These are phyloP conservation scores for Lacerta agilis DNA, from an alignment of 2,797 vertebrate genomes.

Conservation along the genomic window DNA sequence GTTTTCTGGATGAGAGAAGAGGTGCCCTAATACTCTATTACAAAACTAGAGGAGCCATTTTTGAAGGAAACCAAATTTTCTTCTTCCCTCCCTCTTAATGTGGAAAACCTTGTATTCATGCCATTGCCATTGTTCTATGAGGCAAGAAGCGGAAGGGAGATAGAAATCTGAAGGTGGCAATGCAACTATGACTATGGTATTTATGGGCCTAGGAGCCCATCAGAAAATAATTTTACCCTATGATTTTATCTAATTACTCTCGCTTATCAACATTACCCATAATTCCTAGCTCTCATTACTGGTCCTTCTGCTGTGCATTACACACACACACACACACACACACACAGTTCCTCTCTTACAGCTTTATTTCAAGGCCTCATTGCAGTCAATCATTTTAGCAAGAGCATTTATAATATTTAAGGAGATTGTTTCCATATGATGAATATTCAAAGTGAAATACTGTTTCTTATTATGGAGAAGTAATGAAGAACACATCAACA, in stretches of 20 bases:
- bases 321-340: not conserved
- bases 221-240: not conserved
- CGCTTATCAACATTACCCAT: not conserved
- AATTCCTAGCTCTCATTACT: constrained; percentile 29
- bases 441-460: constrained; percentile 26
- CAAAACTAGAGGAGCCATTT: not conserved
- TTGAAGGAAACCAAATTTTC: not conserved
- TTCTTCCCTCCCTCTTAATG: not conserved
- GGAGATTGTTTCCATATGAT: constrained; percentile 39
- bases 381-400: constrained; percentile 20
- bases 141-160: not conserved
- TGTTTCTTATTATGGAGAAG: constrained; percentile 19
- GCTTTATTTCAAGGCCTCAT: constrained; percentile 21
- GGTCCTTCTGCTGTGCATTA: constrained; percentile 6
- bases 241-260: constrained; percentile 11
- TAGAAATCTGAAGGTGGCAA: not conserved
- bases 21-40: not conserved
- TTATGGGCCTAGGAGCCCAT: not conserved
- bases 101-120: constrained; percentile 14
- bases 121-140: not conserved
- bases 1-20: not conserved
- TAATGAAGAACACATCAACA: constrained; percentile 10
- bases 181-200: not conserved
- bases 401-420: constrained; percentile 18
- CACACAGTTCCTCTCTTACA: not conserved